Conservation (phyloP, 2,888 invertebrate species). For the Trichopoda pennipes region DNA sequence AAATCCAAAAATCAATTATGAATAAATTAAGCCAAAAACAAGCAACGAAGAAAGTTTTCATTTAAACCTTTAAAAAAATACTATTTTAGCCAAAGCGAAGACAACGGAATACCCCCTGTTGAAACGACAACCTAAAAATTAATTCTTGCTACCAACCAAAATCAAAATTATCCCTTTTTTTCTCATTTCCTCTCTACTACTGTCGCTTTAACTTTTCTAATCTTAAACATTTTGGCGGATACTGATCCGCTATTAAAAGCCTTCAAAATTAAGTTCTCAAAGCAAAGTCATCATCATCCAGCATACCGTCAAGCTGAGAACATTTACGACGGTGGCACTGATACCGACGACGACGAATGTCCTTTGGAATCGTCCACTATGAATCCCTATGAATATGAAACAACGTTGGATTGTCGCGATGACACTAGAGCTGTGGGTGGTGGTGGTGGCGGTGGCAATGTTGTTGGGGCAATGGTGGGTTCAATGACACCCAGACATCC, state of each 20-base stretch:
- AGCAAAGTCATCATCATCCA: conserved; percentile 76
- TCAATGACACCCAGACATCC: conserved; percentile 66
- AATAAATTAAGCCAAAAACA: too few relatives aligned
- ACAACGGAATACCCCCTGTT: background rate
- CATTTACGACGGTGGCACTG: conserved; percentile 80
- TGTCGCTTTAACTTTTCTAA: conserved; percentile 19
- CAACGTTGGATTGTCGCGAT: conserved; percentile 81
- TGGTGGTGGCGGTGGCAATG: conserved; percentile 71
- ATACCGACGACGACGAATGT: conserved; percentile 81
- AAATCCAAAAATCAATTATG: too few relatives aligned
- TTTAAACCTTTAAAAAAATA: too few relatives aligned
- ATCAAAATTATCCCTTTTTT: background rate
- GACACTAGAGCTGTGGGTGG: conserved; percentile 74
- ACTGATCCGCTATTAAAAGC: conserved; percentile 69
- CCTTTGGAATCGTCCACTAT: conserved; percentile 79
- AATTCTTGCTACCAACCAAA: background rate
- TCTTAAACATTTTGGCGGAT: conserved; percentile 50
- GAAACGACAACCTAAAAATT: background rate
- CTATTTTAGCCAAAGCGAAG: too few relatives aligned
- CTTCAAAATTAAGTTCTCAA: conserved; percentile 80
- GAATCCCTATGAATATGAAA: conserved; percentile 81
- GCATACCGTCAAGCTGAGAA: conserved; percentile 80
- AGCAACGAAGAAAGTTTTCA: too few relatives aligned
- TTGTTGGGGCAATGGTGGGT: conserved; percentile 43
- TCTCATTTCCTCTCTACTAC: background rate